Percentiles rank a stretch among this genome's conserved stretches.
These are phyloP conservation scores for Catharus fuscescens DNA, from an alignment of 2,113 vertebrate species.

Conservation along the genomic window DNA sequence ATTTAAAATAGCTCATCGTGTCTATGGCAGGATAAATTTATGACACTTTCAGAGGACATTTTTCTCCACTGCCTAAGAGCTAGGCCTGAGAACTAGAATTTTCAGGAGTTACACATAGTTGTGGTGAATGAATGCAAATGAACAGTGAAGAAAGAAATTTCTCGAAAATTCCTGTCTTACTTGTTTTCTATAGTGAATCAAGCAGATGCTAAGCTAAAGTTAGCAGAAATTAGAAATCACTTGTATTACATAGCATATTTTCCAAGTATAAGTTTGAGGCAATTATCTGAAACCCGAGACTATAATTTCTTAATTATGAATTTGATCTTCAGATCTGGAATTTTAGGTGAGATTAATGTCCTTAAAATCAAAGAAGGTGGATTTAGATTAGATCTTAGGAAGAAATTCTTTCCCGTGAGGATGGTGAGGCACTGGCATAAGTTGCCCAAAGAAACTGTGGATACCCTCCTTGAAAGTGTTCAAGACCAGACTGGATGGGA, in stretches of 20 bases:
- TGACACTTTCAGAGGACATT: background rate
- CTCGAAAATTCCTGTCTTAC: background rate
- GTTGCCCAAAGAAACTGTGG: background rate
- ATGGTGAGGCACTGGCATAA: background rate
- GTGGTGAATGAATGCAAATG: background rate
- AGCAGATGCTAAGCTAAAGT: background rate
- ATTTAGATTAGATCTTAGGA: background rate
- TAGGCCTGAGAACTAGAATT: background rate
- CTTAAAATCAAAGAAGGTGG: background rate
- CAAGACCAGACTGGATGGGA: background rate
- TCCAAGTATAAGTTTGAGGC: background rate
- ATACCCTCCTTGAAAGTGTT: background rate
- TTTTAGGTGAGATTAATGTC: background rate
- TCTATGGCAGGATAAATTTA: background rate
- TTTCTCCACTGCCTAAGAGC: background rate
- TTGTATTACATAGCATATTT: background rate
- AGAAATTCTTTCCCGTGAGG: background rate
- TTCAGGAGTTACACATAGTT: background rate
- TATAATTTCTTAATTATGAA: constrained; percentile 10
- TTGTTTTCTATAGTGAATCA: background rate
- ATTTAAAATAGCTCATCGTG: background rate
- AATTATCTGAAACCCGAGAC: background rate
- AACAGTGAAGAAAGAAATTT: background rate
- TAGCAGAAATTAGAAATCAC: background rate
- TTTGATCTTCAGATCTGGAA: background rate